A percentile compares a stretch with the other conserved stretches of the same genome.
phyloP scores from a whole-genome alignment of 2,797 vertebrate species.

The Coccyzus lansbergi region DNA sequence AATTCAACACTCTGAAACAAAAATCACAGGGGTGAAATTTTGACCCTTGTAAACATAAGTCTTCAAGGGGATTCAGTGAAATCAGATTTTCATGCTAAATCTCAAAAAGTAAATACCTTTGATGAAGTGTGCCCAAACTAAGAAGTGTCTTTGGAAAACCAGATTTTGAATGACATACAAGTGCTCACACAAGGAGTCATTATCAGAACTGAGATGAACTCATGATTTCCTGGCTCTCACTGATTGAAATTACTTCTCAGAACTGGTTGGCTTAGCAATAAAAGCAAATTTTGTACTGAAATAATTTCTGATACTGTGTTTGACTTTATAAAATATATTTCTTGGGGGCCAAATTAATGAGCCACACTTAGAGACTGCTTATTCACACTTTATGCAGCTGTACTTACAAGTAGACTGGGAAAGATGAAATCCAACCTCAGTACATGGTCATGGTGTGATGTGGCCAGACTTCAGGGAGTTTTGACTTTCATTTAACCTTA shows the following conservation, averaged over 20 bases:
- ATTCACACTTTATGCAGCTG: conserved; percentile 47
- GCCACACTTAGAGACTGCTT: conserved; percentile 11
- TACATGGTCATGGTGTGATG: neutral
- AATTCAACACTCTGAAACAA: neutral
- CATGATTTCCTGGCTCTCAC: conserved; percentile 18
- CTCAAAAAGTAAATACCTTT: neutral
- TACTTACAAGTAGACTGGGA: conserved; percentile 4
- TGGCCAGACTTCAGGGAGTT: neutral
- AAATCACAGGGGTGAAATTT: neutral
- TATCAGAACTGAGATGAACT: conserved; percentile 28
- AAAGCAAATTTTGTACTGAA: conserved; percentile 15
- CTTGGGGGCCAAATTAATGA: conserved; percentile 47
- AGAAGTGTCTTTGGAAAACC: neutral
- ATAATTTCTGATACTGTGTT: neutral
- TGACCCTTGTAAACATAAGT: neutral
- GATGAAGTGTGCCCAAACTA: neutral
- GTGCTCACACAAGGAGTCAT: conserved; percentile 16
- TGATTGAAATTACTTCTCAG: conserved; percentile 13
- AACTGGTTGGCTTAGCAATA: neutral
- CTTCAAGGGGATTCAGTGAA: neutral
- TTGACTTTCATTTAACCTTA: neutral
- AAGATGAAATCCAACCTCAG: conserved; percentile 1
- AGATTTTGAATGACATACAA: neutral
- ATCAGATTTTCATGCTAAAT: neutral
- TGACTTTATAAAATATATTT: conserved; percentile 12